A percentile compares a stretch with the other conserved stretches of the same genome.
Conservation (phyloP, 1,140 invertebrate species). For the Calycopis cecrops region DNA sequence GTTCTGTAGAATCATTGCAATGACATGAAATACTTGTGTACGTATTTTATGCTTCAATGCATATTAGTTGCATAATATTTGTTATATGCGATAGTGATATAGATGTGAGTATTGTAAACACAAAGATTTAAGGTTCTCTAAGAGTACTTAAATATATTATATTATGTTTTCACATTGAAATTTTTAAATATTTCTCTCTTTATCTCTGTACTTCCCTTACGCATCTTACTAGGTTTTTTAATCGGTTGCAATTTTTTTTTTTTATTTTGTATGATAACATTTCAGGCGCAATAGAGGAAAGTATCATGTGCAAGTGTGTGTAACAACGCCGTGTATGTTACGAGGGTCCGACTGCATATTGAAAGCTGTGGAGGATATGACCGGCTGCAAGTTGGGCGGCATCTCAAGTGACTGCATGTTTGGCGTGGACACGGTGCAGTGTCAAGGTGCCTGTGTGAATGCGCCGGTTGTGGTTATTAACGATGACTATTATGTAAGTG, state of each 20-base stretch:
- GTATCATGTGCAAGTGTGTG: constrained; percentile 56
- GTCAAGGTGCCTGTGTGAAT: constrained; percentile 58
- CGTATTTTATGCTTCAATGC: not conserved
- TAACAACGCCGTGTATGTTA: constrained; percentile 58
- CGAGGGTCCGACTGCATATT: constrained; percentile 52
- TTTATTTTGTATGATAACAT: too few relatives aligned
- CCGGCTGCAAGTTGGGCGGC: constrained; percentile 37
- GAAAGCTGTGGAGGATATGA: constrained; percentile 39
- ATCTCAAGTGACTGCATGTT: constrained; percentile 49
- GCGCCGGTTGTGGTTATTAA: constrained; percentile 52
- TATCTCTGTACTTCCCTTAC: too few relatives aligned
- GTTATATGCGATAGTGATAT: too few relatives aligned
- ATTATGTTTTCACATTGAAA: too few relatives aligned
- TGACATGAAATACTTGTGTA: too few relatives aligned
- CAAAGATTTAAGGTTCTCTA: too few relatives aligned
- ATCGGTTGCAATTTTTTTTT: not conserved
- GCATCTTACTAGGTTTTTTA: too few relatives aligned
- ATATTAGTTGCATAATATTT: too few relatives aligned
- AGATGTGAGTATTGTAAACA: too few relatives aligned
- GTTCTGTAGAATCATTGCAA: too few relatives aligned
- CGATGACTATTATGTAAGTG: constrained; percentile 61
- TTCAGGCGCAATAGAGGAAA: constrained; percentile 48
- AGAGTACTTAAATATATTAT: too few relatives aligned
- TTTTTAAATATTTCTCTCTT: too few relatives aligned
- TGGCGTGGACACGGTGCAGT: constrained; percentile 55